A percentile compares a stretch with the other conserved stretches of the same genome.
phyloP scores from a whole-genome alignment of 35 echinoderm and acorn worm genomes.

The Patiria miniata region DNA sequence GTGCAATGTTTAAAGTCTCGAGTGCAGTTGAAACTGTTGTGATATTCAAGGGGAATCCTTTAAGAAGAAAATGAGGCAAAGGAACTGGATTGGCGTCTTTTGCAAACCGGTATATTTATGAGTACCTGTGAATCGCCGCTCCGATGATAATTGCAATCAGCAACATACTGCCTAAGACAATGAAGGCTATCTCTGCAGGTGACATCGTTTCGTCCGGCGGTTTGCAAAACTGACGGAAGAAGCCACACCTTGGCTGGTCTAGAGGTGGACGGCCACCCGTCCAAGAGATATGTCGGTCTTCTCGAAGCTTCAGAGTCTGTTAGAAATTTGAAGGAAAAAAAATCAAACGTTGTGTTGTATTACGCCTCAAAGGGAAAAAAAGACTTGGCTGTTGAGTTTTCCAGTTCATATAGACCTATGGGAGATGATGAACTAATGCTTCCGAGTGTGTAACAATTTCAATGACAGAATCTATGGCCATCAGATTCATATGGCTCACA shows the following conservation, averaged over 20 bases:
- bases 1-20: too few species aligned
- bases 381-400: too few species aligned
- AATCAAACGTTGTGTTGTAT: background rate
- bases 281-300: constrained; percentile 59
- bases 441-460: too few species aligned
- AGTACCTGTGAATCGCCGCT: constrained; percentile 77
- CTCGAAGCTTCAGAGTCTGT: background rate
- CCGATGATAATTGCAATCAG: constrained; percentile 51
- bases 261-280: constrained; percentile 46
- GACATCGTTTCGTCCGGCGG: background rate
- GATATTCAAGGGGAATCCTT: too few species aligned
- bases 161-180: constrained; percentile 54
- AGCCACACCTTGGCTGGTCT: constrained; percentile 79
- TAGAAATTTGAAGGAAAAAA: background rate
- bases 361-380: too few species aligned
- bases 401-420: too few species aligned
- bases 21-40: too few species aligned
- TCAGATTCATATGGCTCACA: too few species aligned
- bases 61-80: too few species aligned
- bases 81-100: too few species aligned
- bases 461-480: too few species aligned
- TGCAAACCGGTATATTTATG: background rate
- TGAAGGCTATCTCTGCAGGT: constrained; percentile 26
- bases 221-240: constrained; percentile 58
- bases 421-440: too few species aligned